A percentile compares a stretch with the other conserved stretches of the same genome.
These are phyloP conservation scores for Nestor notabilis DNA, from an alignment of 2,113 vertebrate species.

Conservation along the genomic window DNA sequence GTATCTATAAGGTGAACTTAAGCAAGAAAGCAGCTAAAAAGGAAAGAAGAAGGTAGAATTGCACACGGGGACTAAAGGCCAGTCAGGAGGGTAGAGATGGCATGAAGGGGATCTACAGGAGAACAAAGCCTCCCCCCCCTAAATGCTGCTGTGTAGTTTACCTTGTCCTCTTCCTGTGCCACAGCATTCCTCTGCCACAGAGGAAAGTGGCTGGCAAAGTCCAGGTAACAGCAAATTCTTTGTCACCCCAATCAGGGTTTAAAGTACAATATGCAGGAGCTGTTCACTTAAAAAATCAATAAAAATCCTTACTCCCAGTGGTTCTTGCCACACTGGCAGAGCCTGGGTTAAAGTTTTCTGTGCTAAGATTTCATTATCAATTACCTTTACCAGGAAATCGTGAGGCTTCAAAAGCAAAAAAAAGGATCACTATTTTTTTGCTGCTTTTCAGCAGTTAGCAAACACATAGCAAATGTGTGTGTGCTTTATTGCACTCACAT, in stretches of 20 bases:
- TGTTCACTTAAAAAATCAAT: neutral
- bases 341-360: neutral
- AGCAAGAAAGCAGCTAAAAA: neutral
- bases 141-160: neutral
- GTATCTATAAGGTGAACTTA: neutral
- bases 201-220: neutral
- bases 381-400: neutral
- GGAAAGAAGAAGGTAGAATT: neutral
- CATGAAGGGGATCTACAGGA: neutral
- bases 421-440: neutral
- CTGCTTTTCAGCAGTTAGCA: neutral
- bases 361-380: neutral
- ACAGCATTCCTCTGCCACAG: neutral
- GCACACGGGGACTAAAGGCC: rapidly evolving
- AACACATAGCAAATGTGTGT: neutral
- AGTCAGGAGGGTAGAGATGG: neutral
- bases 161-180: neutral
- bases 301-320: neutral
- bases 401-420: neutral
- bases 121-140: neutral
- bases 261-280: neutral
- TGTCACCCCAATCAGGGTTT: neutral
- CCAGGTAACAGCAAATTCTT: neutral
- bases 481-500: neutral
- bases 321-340: neutral